Conservation (phyloP, 2,113 vertebrate genomes). For the Carassius carassius region DNA sequence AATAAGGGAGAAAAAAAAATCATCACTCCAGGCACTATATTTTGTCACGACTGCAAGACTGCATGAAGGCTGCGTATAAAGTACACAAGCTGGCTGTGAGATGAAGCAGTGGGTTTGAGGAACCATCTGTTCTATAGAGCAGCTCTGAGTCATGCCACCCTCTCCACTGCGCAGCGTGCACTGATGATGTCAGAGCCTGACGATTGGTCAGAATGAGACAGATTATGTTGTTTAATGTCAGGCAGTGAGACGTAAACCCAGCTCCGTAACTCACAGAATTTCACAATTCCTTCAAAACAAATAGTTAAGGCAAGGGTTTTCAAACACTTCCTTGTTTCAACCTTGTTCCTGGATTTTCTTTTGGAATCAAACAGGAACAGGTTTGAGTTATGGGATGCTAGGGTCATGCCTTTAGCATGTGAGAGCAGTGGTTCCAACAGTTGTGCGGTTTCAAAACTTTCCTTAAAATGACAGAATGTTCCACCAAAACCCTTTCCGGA, state of each 20-base stretch:
- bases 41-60: slow-evolving; percentile 26
- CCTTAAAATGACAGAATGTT: not conserved
- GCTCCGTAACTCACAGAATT: not conserved
- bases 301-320: not conserved
- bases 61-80: not conserved
- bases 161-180: not conserved
- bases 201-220: slow-evolving; percentile 14
- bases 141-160: slow-evolving; percentile 38
- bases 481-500: not conserved
- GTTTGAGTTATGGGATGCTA: not conserved
- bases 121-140: slow-evolving; percentile 44
- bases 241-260: slow-evolving; percentile 5
- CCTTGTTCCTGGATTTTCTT: not conserved
- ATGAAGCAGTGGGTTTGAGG: slow-evolving; percentile 8
- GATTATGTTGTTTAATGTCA: slow-evolving; percentile 36
- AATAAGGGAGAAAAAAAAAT: not conserved
- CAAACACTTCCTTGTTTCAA: not conserved
- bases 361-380: not conserved
- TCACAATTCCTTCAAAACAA: not conserved
- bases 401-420: not conserved
- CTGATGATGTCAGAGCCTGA: slow-evolving; percentile 30
- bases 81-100: slow-evolving; percentile 26
- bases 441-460: not conserved
- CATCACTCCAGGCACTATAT: not conserved
- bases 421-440: not conserved